Evolutionary conservation across 2,888 invertebrate genomes (phyloP).

Genomic region (Lochmaea crataegi): DNA sequence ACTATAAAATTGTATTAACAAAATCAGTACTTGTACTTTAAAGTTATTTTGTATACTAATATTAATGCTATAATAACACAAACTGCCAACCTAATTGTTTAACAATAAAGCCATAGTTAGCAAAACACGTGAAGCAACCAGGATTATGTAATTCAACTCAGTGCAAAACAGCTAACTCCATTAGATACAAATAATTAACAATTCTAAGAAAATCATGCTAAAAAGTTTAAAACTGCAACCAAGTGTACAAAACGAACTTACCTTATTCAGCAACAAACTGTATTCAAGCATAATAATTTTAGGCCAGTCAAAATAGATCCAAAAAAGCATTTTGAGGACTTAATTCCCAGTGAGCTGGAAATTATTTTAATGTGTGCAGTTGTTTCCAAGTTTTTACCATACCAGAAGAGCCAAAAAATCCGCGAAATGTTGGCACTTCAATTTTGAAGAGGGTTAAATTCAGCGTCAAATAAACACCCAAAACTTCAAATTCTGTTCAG

Average conservation of each 20-base stretch:
- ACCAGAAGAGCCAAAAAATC: too few relatives aligned
- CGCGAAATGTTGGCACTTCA: too few relatives aligned
- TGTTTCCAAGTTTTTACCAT: too few relatives aligned
- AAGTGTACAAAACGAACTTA: slow-evolving; percentile 6
- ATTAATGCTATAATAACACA: slow-evolving; percentile 8
- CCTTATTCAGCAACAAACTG: slow-evolving; percentile 7
- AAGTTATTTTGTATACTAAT: background rate
- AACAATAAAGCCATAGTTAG: slow-evolving; percentile 5
- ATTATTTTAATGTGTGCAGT: too few relatives aligned
- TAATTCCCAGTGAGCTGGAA: too few relatives aligned
- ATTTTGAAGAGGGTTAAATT: too few relatives aligned
- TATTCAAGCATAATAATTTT: slow-evolving; percentile 1
- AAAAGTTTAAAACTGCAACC: slow-evolving; percentile 2
- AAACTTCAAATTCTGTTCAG: too few relatives aligned
- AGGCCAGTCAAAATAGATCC: too few relatives aligned
- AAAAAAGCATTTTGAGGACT: background rate
- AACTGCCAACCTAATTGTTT: slow-evolving; percentile 1
- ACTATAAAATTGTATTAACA: background rate
- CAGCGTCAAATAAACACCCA: too few relatives aligned
- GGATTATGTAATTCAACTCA: slow-evolving; percentile 15
- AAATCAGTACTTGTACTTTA: background rate
- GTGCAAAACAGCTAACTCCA: slow-evolving; percentile 22
- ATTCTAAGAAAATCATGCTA: slow-evolving; percentile 7
- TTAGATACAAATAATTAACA: slow-evolving; percentile 8
- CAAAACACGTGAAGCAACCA: slow-evolving; percentile 14